Evolutionary conservation across 2,797 vertebrate species (phyloP), one percentile per base, ranked within the genome.

Genomic region (Chiloscyllium punctatum): DNA sequence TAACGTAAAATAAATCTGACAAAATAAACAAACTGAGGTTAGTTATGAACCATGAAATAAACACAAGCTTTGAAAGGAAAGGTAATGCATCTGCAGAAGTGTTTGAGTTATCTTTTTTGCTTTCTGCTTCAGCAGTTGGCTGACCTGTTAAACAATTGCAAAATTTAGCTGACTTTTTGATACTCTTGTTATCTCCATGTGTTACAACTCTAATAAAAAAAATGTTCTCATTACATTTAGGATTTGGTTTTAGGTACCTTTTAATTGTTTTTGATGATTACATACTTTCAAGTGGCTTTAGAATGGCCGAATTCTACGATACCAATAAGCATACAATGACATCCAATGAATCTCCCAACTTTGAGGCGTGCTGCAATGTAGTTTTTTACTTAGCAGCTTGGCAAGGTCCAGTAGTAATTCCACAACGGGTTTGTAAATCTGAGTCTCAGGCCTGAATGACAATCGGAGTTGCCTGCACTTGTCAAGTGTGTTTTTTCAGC

Each of bases 401-500:
- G 33, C 30, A 94, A 94, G 30, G 71, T 33, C 48, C 15, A 72
- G 27, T n/a, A 77, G 5, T 53, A 27, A 77, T 95, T n/a, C 11
- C 51, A 77, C 71, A 95, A 21, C 25, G 51, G 71, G 42, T 71
- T 77, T 51, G 48, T 53, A 74, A 74, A 51, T 95, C 48, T 77
- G 71, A 74, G 95, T 95, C 30, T 18, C 94, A 95, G 48, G 48
- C 48, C n/a, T 53, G 69, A 77, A 33, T 95, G 72, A 77, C 94
- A 95, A 95, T 53, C 51, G 30, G 72, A 33, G 71, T 57, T 30
- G 71, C 23, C 48, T 53, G 18, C 18, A 53, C 71, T 23, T 74
- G 94, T 77, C 48, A 72, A 94, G 48, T 95, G 71, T 74, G 71
- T 77, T 95, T 95, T 95, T 77, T 15, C 94, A 95, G 94, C 94